Base-by-base conservation (phyloP, 1,140 invertebrate species). In the Aphis gossypii region DNA sequence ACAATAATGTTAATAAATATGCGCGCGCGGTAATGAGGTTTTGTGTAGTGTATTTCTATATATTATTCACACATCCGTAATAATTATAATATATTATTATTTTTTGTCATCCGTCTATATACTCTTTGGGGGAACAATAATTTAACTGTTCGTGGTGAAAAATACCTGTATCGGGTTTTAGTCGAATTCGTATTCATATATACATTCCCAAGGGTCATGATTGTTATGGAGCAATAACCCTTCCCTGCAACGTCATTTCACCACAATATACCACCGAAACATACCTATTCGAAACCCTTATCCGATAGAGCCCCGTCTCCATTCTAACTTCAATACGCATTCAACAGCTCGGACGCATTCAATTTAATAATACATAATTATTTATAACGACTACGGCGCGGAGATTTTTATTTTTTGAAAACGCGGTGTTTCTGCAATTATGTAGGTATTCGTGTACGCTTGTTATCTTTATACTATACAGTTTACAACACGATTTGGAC, bases 51-150 rank as follows among this genome's bases (percentile, higher is more conserved):
- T 60, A 68, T 68, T 30, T 68, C 3, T 68, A n/a, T 68, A n/a
- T n/a, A 68, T 68, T 68, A 68, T 68, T 68, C 60, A n/a, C 60
- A 68, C 60, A 68, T 68, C 30, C 60, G 60, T 6, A 68, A n/a
- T 68, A 68, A 68, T 68, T 68, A 68, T 68, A 68, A 68, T 68
- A 68, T 18, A 68, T 68, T 68, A 68, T 68, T 68, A n/a, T 68
- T n/a, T 41, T 41, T 41, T 41, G 38, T 3, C 30, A 30, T 68
- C 14, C 60, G 30, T 68, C 60, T 6, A 68, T n/a, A 60, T 30
- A 35, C 35, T 68, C 60, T 68, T 18, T n/a, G 6, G 30, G 60
- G 60, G 60, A n/a, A n/a, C 30, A 68, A 68, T 68, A n/a, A 68
- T 68, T 68, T 68, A n/a, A 68, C 60, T n/a, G 60, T n/a, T 14